Base-by-base conservation (phyloP, 2,113 vertebrate species). In the Phaethornis superciliosus region DNA sequence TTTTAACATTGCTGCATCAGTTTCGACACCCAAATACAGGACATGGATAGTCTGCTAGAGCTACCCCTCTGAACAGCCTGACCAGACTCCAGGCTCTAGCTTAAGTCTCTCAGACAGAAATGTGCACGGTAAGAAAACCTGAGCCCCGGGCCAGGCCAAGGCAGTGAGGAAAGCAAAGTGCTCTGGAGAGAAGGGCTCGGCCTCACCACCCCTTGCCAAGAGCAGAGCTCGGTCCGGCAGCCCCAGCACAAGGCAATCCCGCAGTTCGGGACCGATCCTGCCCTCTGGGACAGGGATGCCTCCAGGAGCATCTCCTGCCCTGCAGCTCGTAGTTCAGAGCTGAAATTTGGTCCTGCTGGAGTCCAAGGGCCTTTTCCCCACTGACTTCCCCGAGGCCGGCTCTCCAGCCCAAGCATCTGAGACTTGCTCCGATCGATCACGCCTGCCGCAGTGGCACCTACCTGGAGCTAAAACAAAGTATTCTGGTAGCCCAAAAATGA, bases 381-480 rank as follows among this genome's bases (percentile, higher is more conserved):
- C 3, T 9, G 44, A 51, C 19, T 46, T 74, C 76, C 49, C n/a
- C 5, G 1, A 40, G 74, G 68, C 37, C 6, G 2, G 40, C 28
- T 51, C 65, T 56, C 59, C 79, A 85, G 63, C 63, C 86, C 67
- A n/a, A 0, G 3, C 7, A 4, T 68, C 94, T 63, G 88, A 71
- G 77, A 88, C 58, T 74, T 59, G 83, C 95, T 96, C 93, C 71
- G 40, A 78, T 52, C 58, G 40, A 81, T 52, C 58, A n/a, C 7
- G 15, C 89, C 91, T 70, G 91, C 88, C 94, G 92, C 96, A 85
- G 97, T 58, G 98, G 97, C 95, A 97, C 96, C 98, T 96, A 95
- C 97, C 98, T 99, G 98, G 98, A 99, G 98, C 98, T 98, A 97
- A 99, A 99, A 99, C 98, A 99, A 99, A 99, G 98, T 98, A 98